phyloP scores from a whole-genome alignment of 2,113 vertebrate species.

The Pseudopodoces humilis region DNA sequence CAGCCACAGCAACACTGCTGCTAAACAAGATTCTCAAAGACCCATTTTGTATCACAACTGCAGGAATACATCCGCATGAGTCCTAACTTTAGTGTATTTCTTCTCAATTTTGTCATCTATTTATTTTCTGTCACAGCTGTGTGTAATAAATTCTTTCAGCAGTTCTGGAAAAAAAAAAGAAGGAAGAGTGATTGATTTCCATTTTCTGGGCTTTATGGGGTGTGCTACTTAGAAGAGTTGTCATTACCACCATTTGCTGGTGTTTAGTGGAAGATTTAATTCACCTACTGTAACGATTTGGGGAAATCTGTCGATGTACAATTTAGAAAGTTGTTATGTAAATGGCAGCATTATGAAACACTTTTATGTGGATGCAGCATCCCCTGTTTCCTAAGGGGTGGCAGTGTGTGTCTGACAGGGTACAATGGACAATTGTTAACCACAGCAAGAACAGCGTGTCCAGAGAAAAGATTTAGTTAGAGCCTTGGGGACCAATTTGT shows the following conservation, averaged over 20 bases:
- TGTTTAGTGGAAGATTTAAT: constrained; percentile 52
- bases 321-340: constrained; percentile 38
- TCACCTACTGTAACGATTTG: constrained; percentile 42
- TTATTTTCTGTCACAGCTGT: constrained; percentile 57
- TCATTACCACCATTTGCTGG: constrained; percentile 23
- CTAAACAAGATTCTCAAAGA: not conserved
- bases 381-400: not conserved
- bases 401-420: not conserved
- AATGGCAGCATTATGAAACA: constrained; percentile 31
- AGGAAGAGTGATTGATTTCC: constrained; percentile 39
- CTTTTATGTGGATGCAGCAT: constrained; percentile 9
- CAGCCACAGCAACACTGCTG: not conserved
- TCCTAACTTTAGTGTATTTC: constrained; percentile 35
- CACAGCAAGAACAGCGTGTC: not conserved
- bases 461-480: not conserved
- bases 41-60: not conserved
- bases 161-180: not conserved
- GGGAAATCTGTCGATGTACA: constrained; percentile 26
- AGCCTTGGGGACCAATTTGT: not conserved
- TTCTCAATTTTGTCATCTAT: constrained; percentile 40
- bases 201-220: constrained; percentile 46
- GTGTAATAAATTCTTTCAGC: constrained; percentile 45
- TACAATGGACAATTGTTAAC: not conserved
- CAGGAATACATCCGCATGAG: not conserved
- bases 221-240: constrained; percentile 32